Evolutionary conservation across 1,140 invertebrate species (phyloP), one percentile per base, ranked within the genome.

Genomic region (Leptinotarsa texana): DNA sequence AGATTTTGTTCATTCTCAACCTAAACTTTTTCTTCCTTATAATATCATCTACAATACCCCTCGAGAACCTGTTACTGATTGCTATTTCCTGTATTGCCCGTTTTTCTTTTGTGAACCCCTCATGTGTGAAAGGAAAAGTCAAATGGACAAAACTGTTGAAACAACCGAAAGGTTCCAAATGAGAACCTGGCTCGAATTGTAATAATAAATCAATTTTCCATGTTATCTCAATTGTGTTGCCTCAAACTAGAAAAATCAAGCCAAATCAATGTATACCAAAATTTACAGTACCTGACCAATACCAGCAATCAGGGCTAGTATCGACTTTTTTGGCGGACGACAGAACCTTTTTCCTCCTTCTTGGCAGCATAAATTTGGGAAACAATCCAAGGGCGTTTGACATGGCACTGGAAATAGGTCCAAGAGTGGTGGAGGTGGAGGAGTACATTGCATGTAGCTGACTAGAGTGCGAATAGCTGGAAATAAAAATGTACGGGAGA

Each of bases 361-460:
- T 79, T 92, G 91, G 69, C 92, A 93, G 82, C 92, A 93, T 51
- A 93, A 85, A 83, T 92, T 93, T 2, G 92, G 92, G 81, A 93
- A 92, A 83, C 92, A 93, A 82, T 93, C 91, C 11, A 92, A 84
- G 15, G 89, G 90, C 4, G 88, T 90, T 72, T 88, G 89, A 80
- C 92, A 93, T 13, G 87, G 82, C 79, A 90, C 88, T 4, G 91
- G 90, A 82, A 92, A 92, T 49, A 91, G 78, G 82, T 93, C 91
- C 63, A 91, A 87, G 57, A 88, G 81, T 33, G 87, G 84, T 42
- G 89, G 88, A 3, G 92, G 92, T 4, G 91, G 89, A n/a, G 89
- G 84, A 8, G 91, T 91, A 81, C 92, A 93, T 80, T 93, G 91
- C 71, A 93, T 85, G 76, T 92, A 93, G 62, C 89, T 88, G 57